Evolutionary conservation across 1,140 invertebrate species (phyloP).

Genomic region (Eupeodes corollae): DNA sequence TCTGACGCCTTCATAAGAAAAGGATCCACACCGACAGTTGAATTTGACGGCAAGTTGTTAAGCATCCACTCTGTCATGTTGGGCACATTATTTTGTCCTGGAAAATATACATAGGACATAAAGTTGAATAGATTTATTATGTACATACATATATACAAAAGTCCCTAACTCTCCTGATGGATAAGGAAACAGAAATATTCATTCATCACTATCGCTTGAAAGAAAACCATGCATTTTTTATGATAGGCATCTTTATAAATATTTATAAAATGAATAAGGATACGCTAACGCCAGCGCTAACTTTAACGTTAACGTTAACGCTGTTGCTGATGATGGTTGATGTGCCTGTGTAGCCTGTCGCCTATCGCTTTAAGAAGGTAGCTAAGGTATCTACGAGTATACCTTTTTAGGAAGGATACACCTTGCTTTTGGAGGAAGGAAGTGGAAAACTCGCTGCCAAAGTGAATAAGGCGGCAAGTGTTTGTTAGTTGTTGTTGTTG

Average conservation of each 20-base stretch:
- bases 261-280: background rate
- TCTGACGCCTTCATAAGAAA: constrained; percentile 54
- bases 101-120: constrained; percentile 1
- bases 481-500: background rate
- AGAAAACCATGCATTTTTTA: background rate
- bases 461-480: too few species aligned
- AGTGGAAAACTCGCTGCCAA: too few species aligned
- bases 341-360: too few species aligned
- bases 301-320: too few species aligned
- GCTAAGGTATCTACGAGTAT: too few species aligned
- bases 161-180: too few species aligned
- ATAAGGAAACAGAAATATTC: too few species aligned
- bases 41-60: constrained; percentile 53
- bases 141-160: background rate
- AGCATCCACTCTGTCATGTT: constrained; percentile 59
- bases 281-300: too few species aligned
- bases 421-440: too few species aligned
- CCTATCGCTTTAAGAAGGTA: too few species aligned
- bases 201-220: background rate
- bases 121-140: background rate
- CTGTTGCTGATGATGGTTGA: too few species aligned
- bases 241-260: background rate
- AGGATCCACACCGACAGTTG: constrained; percentile 68
- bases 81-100: constrained; percentile 46
- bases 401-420: too few species aligned